phyloP scores from a whole-genome alignment of 2,113 vertebrate species.

The Galbula dea region DNA sequence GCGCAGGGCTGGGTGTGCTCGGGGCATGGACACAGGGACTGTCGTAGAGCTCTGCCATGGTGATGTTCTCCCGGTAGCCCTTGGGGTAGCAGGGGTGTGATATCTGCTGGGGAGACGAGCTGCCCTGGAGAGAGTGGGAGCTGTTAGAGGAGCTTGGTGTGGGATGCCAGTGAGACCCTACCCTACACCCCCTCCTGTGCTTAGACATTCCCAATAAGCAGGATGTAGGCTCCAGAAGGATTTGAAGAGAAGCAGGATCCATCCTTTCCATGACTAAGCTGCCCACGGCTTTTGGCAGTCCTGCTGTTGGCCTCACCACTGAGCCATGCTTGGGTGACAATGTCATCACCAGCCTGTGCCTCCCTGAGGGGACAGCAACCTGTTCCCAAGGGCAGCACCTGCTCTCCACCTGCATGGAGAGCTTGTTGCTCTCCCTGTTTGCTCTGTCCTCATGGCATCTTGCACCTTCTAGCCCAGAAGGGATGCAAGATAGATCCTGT shows the following conservation, averaged over 20 bases:
- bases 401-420: not conserved
- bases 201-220: not conserved
- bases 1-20: not conserved
- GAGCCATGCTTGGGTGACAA: not conserved
- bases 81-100: constrained; percentile 75
- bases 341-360: not conserved
- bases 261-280: not conserved
- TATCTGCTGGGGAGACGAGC: not conserved
- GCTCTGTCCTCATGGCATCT: not conserved
- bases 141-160: not conserved
- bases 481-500: not conserved
- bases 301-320: not conserved
- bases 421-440: not conserved
- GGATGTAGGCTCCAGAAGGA: not conserved
- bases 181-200: not conserved
- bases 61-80: constrained; percentile 54
- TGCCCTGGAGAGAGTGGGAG: not conserved
- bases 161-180: not conserved
- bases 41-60: constrained; percentile 52
- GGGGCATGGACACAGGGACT: constrained; percentile 63
- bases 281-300: not conserved
- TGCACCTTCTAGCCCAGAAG: not conserved
- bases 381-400: not conserved
- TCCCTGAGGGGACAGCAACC: rapidly evolving
- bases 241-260: not conserved